Conservation (phyloP, 2,113 vertebrate genomes). For the Dicentrarchus labrax region DNA sequence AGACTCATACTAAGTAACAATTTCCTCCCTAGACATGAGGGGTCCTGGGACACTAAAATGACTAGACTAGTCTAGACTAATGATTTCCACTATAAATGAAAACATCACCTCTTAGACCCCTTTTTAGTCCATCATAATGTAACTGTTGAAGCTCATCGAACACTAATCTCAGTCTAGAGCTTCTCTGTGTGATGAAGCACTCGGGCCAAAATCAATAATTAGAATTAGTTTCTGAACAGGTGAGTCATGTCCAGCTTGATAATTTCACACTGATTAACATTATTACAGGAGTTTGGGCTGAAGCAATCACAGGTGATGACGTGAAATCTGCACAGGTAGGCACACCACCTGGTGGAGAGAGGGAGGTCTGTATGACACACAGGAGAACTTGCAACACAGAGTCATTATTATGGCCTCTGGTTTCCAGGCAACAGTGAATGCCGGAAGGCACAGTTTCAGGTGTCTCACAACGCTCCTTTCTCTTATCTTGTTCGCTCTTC, state of each 20-base stretch:
- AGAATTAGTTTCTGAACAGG: constrained; percentile 13
- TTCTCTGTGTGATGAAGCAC: constrained; percentile 13
- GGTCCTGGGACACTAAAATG: constrained; percentile 57
- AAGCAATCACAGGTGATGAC: constrained; percentile 56
- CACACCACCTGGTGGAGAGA: constrained; percentile 61
- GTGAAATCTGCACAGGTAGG: constrained; percentile 40
- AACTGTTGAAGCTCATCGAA: constrained; percentile 1
- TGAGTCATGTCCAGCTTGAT: constrained; percentile 53
- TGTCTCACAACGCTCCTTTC: constrained; percentile 37
- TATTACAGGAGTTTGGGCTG: constrained; percentile 17
- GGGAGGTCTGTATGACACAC: constrained; percentile 44
- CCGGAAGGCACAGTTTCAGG: constrained; percentile 44
- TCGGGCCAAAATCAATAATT: constrained; percentile 22
- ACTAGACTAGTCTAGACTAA: constrained; percentile 72
- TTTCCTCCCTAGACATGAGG: constrained; percentile 73
- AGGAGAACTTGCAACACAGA: constrained; percentile 17
- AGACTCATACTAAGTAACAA: constrained; percentile 66
- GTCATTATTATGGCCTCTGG: constrained; percentile 44
- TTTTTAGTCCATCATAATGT: constrained; percentile 4
- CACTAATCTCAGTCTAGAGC: background rate
- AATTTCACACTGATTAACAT: constrained; percentile 2
- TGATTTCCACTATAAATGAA: constrained; percentile 67
- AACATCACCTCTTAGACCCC: constrained; percentile 36
- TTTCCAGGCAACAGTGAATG: constrained; percentile 54
- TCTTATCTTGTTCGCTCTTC: constrained; percentile 46